These are phyloP conservation scores for Manis crassicaudata DNA, from an alignment of 2,797 vertebrate species.

Conservation along the genomic window DNA sequence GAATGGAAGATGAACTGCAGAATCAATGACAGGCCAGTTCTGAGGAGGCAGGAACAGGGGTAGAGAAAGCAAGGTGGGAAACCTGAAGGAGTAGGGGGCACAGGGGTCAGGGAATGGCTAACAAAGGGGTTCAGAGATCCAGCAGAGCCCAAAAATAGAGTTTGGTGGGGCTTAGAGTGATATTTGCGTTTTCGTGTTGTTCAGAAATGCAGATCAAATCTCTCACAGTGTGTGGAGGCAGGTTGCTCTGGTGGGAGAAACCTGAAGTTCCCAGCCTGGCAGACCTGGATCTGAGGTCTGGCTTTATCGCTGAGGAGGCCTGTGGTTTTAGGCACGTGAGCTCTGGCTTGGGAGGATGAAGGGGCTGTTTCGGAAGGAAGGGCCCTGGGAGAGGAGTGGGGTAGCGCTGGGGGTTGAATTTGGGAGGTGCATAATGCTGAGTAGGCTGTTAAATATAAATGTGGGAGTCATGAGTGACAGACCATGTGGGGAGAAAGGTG, in stretches of 20 bases:
- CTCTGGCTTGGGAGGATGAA: background rate
- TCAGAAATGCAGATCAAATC: background rate
- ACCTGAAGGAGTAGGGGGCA: background rate
- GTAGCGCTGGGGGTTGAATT: background rate
- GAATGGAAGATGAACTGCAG: background rate
- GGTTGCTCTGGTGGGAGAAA: background rate
- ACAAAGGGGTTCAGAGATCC: background rate
- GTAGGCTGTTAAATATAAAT: background rate
- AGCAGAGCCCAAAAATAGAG: background rate
- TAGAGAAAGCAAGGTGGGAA: background rate
- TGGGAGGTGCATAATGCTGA: background rate
- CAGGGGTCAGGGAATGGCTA: rapidly evolving
- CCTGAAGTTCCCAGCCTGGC: background rate
- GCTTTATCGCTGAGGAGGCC: background rate
- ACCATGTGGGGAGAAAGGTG: background rate
- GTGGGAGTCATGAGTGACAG: background rate
- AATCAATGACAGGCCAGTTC: background rate
- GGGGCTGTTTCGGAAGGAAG: background rate
- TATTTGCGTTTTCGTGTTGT: background rate
- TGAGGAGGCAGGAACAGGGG: background rate
- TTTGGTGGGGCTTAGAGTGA: background rate
- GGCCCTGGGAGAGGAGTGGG: background rate
- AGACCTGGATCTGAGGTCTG: background rate
- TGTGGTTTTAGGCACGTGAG: background rate
- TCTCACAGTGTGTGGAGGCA: rapidly evolving